Conservation (phyloP, 2,113 vertebrate genomes). For the Neodon shergylaensis region DNA sequence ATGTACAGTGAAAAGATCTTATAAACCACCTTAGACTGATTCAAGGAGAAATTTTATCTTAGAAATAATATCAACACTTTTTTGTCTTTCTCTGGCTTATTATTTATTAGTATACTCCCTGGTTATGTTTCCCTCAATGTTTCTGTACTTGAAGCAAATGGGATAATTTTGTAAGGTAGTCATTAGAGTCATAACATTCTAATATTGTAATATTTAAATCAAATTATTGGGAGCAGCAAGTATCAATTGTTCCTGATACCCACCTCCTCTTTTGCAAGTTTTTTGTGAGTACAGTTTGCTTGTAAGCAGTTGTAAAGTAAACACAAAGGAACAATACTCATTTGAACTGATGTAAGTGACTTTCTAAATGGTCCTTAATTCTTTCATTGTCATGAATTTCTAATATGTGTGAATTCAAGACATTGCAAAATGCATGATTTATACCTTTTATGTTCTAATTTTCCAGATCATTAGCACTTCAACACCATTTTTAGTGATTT, state of each 20-base stretch:
- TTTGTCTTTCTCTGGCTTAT: not conserved
- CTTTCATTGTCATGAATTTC: constrained; percentile 35
- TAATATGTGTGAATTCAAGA: constrained; percentile 54
- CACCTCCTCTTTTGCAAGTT: not conserved
- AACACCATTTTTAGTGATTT: constrained; percentile 71
- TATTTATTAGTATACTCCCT: not conserved
- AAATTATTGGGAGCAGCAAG: not conserved
- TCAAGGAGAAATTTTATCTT: not conserved
- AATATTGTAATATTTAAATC: not conserved
- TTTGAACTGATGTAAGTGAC: not conserved
- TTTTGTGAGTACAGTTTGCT: not conserved
- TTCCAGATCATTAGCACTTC: constrained; percentile 80
- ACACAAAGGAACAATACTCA: not conserved
- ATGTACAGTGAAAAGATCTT: not conserved
- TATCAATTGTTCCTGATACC: not conserved
- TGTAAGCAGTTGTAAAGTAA: not conserved
- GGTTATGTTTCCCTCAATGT: not conserved
- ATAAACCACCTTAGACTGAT: not conserved
- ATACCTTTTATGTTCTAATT: constrained; percentile 75
- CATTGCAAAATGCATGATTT: constrained; percentile 74
- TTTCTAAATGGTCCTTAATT: not conserved
- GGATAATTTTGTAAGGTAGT: not conserved
- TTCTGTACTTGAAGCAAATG: not conserved
- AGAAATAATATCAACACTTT: not conserved
- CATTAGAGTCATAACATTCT: not conserved